Percentiles rank a stretch among this genome's conserved stretches.
Evolutionary conservation across 2,113 vertebrate species (phyloP).

Genomic region (Isichthys henryi): DNA sequence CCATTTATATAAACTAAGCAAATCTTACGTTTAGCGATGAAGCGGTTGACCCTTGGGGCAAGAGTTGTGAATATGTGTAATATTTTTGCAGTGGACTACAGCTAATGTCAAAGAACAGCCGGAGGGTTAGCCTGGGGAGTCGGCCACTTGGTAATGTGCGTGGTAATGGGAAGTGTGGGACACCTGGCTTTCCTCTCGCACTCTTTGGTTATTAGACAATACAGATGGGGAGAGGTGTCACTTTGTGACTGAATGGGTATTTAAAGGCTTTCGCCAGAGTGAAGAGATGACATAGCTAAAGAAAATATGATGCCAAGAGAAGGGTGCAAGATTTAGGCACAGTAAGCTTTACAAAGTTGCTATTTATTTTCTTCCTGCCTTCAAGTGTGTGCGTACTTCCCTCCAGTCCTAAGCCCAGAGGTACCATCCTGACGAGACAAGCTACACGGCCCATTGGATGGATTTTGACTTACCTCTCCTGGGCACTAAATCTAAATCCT

Average conservation of each 20-base stretch:
- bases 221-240: background rate
- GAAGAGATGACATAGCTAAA: background rate
- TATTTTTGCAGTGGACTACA: background rate
- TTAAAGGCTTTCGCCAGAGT: background rate
- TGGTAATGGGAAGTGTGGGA: background rate
- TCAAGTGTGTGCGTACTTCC: background rate
- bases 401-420: background rate
- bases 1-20: background rate
- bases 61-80: constrained; percentile 4
- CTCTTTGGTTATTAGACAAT: background rate
- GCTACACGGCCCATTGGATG: background rate
- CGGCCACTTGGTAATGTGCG: background rate
- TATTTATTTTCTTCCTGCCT: background rate
- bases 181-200: background rate
- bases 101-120: background rate
- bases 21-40: background rate
- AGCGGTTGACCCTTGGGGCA: background rate
- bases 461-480: background rate
- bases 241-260: background rate
- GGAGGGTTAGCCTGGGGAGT: background rate
- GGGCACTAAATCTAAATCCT: background rate
- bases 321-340: background rate
- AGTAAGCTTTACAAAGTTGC: background rate
- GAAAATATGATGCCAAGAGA: background rate
- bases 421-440: background rate